Evolutionary conservation across 2,888 invertebrate genomes (phyloP), one percentile per base, ranked within the genome.

Genomic region (Apodemia mormo): DNA sequence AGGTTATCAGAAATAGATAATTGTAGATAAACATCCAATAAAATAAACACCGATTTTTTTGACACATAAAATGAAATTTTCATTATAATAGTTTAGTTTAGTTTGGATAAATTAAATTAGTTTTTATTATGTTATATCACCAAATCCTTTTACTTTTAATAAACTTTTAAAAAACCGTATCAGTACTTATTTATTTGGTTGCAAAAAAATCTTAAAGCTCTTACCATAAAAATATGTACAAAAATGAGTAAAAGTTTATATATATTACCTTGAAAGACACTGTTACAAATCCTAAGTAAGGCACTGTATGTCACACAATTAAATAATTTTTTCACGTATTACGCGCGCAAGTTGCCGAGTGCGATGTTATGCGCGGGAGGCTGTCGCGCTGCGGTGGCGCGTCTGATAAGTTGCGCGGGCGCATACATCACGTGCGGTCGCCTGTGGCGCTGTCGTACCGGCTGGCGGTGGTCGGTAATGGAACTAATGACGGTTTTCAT

Each of bases 371-470:
- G 88, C 87, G 82, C 89, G 88, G 85, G 89, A 92, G 92, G 91
- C 89, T 91, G 87, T 89, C 81, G 88, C 90, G 92, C 89, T 81
- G 81, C 81, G 81, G 78, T 81, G 78, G 83, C 85, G 85, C 87
- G 87, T 90, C 90, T 91, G 91, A 80, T 77, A 79, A 79, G 75
- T 75, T 87, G 75, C 79, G 90, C 91, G 89, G 87, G 90, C 91
- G 91, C 92, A 84, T 82, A 79, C 85, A 87, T 92, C 92, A 92
- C 91, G 92, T 92, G 92, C 90, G 81, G 71, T 72, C 79, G 76
- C 76, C 73, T 72, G 78, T 84, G 84, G 92, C 91, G 91, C 92
- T 86, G 77, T 78, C 74, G 76, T 71, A 83, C 85, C 86, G 86
- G 85, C 77, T 76, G 77, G 73, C 61, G 70, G 84, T 83, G 92